Conservation (phyloP, 1,140 invertebrate genomes). For the Zeugodacus cucurbitae region DNA sequence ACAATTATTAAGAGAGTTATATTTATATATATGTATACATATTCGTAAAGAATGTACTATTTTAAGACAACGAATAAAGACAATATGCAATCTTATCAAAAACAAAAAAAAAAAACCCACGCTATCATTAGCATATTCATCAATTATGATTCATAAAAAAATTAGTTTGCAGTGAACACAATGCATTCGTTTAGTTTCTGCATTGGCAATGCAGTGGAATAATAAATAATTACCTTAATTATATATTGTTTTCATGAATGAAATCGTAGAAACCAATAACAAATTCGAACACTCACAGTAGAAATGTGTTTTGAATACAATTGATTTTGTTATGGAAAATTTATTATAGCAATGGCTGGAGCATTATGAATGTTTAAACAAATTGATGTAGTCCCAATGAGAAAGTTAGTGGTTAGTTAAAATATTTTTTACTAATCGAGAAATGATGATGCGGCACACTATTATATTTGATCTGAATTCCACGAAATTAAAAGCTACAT, state of each 20-base stretch:
- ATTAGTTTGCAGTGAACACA: not conserved
- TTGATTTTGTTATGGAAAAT: not conserved
- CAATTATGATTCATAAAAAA: conserved; percentile 18
- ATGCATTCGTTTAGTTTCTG: not conserved
- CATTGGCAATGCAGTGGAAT: not conserved
- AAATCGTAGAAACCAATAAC: not conserved
- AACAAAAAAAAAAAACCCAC: not conserved
- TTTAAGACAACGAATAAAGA: conserved; percentile 38
- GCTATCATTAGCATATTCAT: not conserved
- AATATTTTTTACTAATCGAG: too few species aligned
- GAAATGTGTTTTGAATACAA: not conserved
- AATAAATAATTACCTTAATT: not conserved
- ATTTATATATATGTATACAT: conserved; percentile 31
- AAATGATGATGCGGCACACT: too few species aligned
- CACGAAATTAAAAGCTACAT: too few species aligned
- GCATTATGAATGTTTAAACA: not conserved
- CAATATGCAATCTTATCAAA: conserved; percentile 12
- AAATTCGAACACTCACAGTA: not conserved
- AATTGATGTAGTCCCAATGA: not conserved
- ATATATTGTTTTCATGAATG: not conserved
- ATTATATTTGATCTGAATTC: too few species aligned
- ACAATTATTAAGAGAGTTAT: conserved; percentile 27
- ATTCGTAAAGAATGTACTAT: conserved; percentile 24
- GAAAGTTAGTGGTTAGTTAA: not conserved
- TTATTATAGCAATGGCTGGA: not conserved